Conservation (phyloP, 2,888 invertebrate species). For the Argyra leucocephala region DNA sequence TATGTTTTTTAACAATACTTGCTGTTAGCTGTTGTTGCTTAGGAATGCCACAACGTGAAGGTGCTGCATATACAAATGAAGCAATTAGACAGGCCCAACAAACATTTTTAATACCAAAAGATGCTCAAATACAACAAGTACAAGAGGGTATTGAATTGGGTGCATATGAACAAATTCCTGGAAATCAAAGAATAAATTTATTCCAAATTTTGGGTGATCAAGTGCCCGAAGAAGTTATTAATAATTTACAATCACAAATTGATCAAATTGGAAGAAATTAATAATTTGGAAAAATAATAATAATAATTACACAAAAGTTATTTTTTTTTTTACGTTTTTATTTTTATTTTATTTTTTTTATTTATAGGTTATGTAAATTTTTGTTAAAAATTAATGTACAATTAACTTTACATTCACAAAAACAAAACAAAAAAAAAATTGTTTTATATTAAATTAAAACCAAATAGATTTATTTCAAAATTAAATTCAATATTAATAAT, state of each 20-base stretch:
- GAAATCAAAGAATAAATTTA: conserved; percentile 73
- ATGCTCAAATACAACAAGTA: conserved; percentile 77
- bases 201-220: conserved; percentile 75
- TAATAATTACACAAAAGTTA: not conserved
- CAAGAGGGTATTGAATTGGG: conserved; percentile 79
- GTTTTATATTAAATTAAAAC: too few species aligned
- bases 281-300: conserved; percentile 18
- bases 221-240: conserved; percentile 78
- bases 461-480: too few species aligned
- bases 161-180: conserved; percentile 78
- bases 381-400: not conserved
- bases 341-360: not conserved
- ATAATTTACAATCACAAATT: conserved; percentile 75
- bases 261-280: conserved; percentile 69
- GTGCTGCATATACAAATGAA: conserved; percentile 72
- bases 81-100: conserved; percentile 80
- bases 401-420: not conserved
- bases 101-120: conserved; percentile 74
- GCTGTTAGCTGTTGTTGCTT: too few species aligned
- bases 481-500: too few species aligned
- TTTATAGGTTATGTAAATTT: not conserved
- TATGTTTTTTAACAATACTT: not conserved
- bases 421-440: not conserved
- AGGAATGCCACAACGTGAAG: conserved; percentile 59
- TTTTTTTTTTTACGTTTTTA: not conserved